Percentiles rank a stretch among this genome's conserved stretches.
Evolutionary conservation across 35 echinoderm and acorn worm species (phyloP).

Genomic region (Ptychodera flava): DNA sequence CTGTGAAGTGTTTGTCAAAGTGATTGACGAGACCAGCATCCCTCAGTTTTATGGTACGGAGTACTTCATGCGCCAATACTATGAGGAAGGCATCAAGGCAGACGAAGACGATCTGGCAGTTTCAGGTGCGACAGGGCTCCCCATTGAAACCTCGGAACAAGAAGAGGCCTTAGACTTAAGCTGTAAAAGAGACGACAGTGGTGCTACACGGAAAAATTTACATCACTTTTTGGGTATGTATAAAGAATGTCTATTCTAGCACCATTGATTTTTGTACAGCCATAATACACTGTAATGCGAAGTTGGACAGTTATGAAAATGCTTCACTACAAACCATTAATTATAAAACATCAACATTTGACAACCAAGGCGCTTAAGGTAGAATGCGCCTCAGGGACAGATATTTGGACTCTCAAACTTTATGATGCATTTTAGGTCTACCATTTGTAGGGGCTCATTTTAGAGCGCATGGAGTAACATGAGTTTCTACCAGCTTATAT

Average conservation of each 20-base stretch:
- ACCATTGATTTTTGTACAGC: too few relatives aligned
- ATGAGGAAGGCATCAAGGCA: not conserved
- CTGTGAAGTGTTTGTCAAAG: not conserved
- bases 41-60: not conserved
- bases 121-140: not conserved
- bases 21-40: not conserved
- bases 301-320: too few relatives aligned
- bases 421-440: too few relatives aligned
- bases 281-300: too few relatives aligned
- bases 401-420: too few relatives aligned
- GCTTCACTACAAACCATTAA: too few relatives aligned
- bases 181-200: not conserved
- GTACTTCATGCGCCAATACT: not conserved
- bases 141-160: not conserved
- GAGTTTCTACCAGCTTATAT: too few relatives aligned
- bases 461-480: too few relatives aligned
- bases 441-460: too few relatives aligned
- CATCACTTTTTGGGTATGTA: not conserved
- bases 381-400: too few relatives aligned
- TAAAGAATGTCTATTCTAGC: not conserved
- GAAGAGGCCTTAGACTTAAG: not conserved
- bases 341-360: too few relatives aligned
- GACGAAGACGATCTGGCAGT: not conserved
- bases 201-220: not conserved
- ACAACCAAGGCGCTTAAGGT: too few relatives aligned